Conservation (phyloP, 2,797 vertebrate genomes). For the Helarctos malayanus region DNA sequence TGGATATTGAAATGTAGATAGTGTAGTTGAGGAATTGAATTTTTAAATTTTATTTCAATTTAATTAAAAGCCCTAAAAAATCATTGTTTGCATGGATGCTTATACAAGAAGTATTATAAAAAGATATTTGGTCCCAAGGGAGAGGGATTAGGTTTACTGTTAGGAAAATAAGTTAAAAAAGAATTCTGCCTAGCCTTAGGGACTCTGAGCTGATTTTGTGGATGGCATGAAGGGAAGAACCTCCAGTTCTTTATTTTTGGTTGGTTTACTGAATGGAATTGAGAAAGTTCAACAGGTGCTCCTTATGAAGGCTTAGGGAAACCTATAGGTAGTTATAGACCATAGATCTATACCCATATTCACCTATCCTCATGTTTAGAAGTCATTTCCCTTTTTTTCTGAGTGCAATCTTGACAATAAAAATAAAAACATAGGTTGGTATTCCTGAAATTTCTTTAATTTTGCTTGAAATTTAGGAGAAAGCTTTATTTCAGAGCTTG, state of each 20-base stretch:
- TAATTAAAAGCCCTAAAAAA: constrained; percentile 5
- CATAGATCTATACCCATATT: not conserved
- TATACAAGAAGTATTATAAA: constrained; percentile 26
- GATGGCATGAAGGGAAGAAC: not conserved
- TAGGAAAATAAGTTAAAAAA: not conserved
- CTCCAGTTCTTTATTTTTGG: not conserved
- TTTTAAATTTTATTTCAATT: constrained; percentile 39
- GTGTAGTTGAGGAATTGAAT: not conserved
- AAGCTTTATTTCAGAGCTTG: not conserved
- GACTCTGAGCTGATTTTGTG: not conserved
- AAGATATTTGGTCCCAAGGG: not conserved
- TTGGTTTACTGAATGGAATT: not conserved
- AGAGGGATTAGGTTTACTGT: not conserved
- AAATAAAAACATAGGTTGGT: not conserved
- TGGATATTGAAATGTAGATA: not conserved
- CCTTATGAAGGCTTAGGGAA: not conserved
- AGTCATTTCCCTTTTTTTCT: not conserved
- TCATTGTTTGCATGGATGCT: not conserved
- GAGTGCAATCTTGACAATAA: not conserved
- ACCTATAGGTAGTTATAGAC: no score
- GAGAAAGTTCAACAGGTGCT: not conserved
- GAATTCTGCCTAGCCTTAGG: not conserved
- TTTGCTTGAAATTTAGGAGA: not conserved
- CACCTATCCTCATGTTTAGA: not conserved
- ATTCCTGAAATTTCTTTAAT: constrained; percentile 31